phyloP scores from a whole-genome alignment of 2,888 invertebrate species.

The Melanchra persicariae region DNA sequence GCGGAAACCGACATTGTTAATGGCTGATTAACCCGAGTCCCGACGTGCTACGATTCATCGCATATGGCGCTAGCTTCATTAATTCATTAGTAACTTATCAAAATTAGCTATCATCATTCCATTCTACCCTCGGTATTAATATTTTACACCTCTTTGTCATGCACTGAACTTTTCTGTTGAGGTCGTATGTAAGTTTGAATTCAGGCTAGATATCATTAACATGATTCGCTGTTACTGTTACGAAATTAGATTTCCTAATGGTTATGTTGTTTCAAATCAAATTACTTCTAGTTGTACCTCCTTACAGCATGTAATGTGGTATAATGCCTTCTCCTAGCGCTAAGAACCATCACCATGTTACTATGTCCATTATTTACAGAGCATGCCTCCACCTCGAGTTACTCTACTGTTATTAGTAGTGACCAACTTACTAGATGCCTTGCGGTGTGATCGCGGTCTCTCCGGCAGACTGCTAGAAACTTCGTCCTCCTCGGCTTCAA shows the following conservation, averaged over 20 bases:
- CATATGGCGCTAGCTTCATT: conserved; percentile 46
- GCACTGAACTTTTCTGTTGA: conserved; percentile 29
- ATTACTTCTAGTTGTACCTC: conserved; percentile 33
- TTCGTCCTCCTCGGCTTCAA: conserved; percentile 91
- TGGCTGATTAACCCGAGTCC: conserved; percentile 46
- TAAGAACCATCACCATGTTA: conserved; percentile 62
- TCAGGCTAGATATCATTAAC: conserved; percentile 3
- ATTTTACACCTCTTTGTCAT: conserved; percentile 37
- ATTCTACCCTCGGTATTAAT: conserved; percentile 46
- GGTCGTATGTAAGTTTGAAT: conserved; percentile 14
- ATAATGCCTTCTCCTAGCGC: conserved; percentile 27
- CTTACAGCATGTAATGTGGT: conserved; percentile 29
- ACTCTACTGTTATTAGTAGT: conserved; percentile 60
- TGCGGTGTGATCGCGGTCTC: conserved; percentile 86
- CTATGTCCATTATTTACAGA: conserved; percentile 58
- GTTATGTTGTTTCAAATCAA: conserved; percentile 33
- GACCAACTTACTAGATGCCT: conserved; percentile 90
- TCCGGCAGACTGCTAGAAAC: conserved; percentile 87
- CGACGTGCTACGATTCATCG: conserved; percentile 55
- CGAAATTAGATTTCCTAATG: conserved; percentile 29
- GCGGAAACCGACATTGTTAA: conserved; percentile 57
- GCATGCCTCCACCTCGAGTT: conserved; percentile 65
- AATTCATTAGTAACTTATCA: conserved; percentile 55
- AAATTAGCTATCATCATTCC: conserved; percentile 54
- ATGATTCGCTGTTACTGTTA: conserved; percentile 54